These are phyloP conservation scores for Ferdinandea cuprea DNA, from an alignment of 2,888 invertebrate species.

Conservation along the genomic window DNA sequence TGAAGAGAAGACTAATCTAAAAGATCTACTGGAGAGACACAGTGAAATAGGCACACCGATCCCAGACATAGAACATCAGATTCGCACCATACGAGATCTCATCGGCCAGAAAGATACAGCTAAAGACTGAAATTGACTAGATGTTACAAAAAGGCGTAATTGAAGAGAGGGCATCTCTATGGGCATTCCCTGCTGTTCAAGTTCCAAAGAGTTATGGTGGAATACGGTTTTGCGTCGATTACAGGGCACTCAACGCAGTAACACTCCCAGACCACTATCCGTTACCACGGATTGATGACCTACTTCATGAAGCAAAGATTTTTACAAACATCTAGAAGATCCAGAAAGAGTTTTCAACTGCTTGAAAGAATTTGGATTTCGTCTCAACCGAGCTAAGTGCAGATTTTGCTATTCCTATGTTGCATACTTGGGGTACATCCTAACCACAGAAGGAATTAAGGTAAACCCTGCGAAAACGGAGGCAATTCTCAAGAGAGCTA, in stretches of 20 bases:
- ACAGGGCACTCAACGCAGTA: slow-evolving; percentile 76
- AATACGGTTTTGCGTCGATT: slow-evolving; percentile 76
- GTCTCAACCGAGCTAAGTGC: slow-evolving; percentile 3
- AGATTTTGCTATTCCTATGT: slow-evolving; percentile 26
- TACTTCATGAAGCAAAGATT: slow-evolving; percentile 57
- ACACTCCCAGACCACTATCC: slow-evolving; percentile 78
- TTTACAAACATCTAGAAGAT: slow-evolving; percentile 9
- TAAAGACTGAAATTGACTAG: too few species aligned
- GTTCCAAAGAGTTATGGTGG: slow-evolving; percentile 67
- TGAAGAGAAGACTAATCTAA: neutral
- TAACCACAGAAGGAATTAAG: slow-evolving; percentile 19
- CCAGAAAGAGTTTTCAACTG: neutral
- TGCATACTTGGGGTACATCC: slow-evolving; percentile 4
- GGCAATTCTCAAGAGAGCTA: neutral
- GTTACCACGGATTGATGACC: too few species aligned
- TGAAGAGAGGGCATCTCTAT: neutral
- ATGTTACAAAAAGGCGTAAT: neutral
- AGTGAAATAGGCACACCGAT: slow-evolving; percentile 10
- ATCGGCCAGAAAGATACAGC: too few species aligned
- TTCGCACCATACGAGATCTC: too few species aligned
- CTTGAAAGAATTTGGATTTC: too few species aligned
- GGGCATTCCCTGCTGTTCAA: neutral
- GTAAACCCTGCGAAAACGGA: slow-evolving; percentile 54
- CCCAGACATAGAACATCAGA: neutral
- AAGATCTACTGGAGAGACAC: neutral